Base-by-base conservation (phyloP, 2,113 vertebrate species). In the Pangasianodon hypophthalmus region DNA sequence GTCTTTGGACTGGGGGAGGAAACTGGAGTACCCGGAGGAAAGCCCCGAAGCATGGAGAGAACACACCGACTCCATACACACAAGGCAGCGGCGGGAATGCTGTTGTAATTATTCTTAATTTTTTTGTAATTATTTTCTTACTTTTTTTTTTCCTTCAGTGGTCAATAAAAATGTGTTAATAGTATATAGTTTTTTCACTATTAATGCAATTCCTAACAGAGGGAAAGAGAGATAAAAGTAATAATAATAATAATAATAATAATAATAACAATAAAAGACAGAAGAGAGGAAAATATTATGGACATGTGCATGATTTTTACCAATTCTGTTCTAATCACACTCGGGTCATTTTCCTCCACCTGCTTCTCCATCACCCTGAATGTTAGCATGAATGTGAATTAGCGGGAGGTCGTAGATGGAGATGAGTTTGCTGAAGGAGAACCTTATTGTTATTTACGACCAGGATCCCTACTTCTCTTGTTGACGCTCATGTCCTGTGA, bases 361-460 rank as follows among this genome's bases (percentile, higher is more conserved):
- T 4, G 16, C 8, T 58, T 32, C n/a, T 52, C 13, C 19, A 37
- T 83, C 92, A 92, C 8, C 83, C 73, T 91, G 77, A 75, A 29
- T 19, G 19, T 11, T 21, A 92, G 64, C 85, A 91, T 91, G 92
- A 92, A 88, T 90, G 90, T 92, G 90, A 91, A 86, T 92, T 92
- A 92, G 91, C 89, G 52, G 88, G 44, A 56, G 46, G 93, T 89
- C 18, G 6, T 24, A 3, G n/a, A 94, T 93, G 82, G 93, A 92
- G 92, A 94, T 85, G 58, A 88, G 93, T 93, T 90, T 86, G 75
- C 82, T 75, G 46, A 87, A 88, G 79, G 21, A 73, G 81, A 87
- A 54, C 56, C 79, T 81, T 85, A 91, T 91, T 93, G 92, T 93
- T 93, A 94, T 94, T 94, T 90, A 93, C 85, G 6, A 77, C 85